These are phyloP conservation scores for Drosophila ercepeae DNA, from an alignment of 1,140 invertebrate genomes.

Conservation along the genomic window DNA sequence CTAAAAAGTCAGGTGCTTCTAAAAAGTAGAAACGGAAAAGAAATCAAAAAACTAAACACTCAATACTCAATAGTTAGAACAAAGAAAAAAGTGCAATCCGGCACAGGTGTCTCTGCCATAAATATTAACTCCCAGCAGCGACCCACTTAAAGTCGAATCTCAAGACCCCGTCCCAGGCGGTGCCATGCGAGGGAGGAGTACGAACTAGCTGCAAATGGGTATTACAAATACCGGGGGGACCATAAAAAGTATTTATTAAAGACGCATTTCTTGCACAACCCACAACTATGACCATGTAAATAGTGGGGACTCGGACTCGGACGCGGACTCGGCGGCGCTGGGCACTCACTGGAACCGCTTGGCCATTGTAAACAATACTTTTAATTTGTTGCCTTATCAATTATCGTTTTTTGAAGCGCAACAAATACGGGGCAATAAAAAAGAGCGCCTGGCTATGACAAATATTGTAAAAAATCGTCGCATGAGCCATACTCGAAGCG, in stretches of 20 bases:
- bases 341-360: slow-evolving; percentile 50
- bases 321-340: slow-evolving; percentile 31
- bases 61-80: slow-evolving; percentile 15
- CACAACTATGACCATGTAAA: slow-evolving; percentile 36
- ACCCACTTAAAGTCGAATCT: slow-evolving; percentile 51
- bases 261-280: slow-evolving; percentile 73
- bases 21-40: slow-evolving; percentile 1
- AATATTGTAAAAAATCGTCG: slow-evolving; percentile 10
- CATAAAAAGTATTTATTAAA: slow-evolving; percentile 65
- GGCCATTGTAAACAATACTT: slow-evolving; percentile 58
- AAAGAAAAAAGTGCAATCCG: slow-evolving; percentile 32
- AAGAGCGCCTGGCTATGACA: slow-evolving; percentile 15
- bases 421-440: slow-evolving; percentile 27
- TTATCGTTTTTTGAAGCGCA: slow-evolving; percentile 23
- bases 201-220: slow-evolving; percentile 11
- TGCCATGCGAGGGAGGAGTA: slow-evolving; percentile 7
- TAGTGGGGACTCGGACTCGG: slow-evolving; percentile 28
- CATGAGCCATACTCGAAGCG: slow-evolving; percentile 21
- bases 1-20: slow-evolving; percentile 19
- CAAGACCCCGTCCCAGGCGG: slow-evolving; percentile 16
- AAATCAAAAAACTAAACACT: slow-evolving; percentile 15
- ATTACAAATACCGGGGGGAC: slow-evolving; percentile 25
- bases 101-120: slow-evolving; percentile 57
- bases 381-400: slow-evolving; percentile 69
- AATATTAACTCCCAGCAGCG: slow-evolving; percentile 38